Evolutionary conservation across 2,888 invertebrate genomes (phyloP).

Genomic region (Hyppa rectilinea): DNA sequence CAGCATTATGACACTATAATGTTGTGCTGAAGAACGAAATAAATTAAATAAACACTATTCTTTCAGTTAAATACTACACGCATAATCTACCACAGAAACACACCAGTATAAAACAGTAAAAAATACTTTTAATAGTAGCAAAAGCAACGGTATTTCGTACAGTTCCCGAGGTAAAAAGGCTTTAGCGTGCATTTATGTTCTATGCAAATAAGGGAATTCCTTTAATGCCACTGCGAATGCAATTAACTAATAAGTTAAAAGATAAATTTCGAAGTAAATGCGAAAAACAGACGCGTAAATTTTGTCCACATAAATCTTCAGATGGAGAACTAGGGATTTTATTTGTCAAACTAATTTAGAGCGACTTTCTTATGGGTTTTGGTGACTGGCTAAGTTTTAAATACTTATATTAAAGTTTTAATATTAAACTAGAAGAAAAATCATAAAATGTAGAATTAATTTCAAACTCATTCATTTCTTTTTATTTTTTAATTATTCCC

Average conservation of each 20-base stretch:
- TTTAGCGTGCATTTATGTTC: conserved; percentile 51
- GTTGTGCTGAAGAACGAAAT: not conserved
- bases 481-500: not conserved
- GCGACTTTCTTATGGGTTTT: not conserved
- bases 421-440: not conserved
- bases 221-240: conserved; percentile 56
- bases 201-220: conserved; percentile 62
- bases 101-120: not conserved
- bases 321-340: conserved; percentile 22
- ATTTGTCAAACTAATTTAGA: conserved; percentile 18
- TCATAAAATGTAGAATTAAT: conserved; percentile 17
- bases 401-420: not conserved
- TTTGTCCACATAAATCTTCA: conserved; percentile 27
- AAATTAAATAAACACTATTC: not conserved
- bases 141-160: conserved; percentile 17
- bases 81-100: not conserved
- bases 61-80: not conserved
- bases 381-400: not conserved
- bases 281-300: conserved; percentile 37
- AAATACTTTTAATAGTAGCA: conserved; percentile 15
- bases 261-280: conserved; percentile 43
- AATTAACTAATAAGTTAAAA: conserved; percentile 60
- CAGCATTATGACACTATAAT: no score
- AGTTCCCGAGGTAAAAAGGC: conserved; percentile 27
- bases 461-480: conserved; percentile 10